Evolutionary conservation across 2,888 invertebrate species (phyloP).

Genomic region (Empis stercorea): DNA sequence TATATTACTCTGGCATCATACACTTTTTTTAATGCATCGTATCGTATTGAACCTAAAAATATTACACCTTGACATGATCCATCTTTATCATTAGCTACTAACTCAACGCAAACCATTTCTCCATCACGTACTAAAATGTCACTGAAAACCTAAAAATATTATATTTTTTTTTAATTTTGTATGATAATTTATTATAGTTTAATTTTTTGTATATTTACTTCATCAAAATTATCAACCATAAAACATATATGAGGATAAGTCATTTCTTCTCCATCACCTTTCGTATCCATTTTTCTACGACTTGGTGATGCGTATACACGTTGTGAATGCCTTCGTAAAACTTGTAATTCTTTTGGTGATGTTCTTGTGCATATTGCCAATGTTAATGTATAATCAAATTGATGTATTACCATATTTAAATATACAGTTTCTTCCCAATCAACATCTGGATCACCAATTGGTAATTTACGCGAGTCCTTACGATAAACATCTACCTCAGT

Average conservation of each 20-base stretch:
- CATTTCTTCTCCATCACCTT: constrained; percentile 96
- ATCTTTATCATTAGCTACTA: constrained; percentile 83
- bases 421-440: constrained; percentile 99
- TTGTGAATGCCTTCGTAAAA: constrained; percentile 80
- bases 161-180: not conserved
- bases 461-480: constrained; percentile 91
- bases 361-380: constrained; percentile 96
- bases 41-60: constrained; percentile 93
- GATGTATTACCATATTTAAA: constrained; percentile 93
- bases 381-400: constrained; percentile 95
- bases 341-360: constrained; percentile 94
- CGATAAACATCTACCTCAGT: constrained; percentile 95
- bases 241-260: constrained; percentile 99
- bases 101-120: constrained; percentile 97
- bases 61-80: constrained; percentile 82
- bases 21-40: constrained; percentile 92
- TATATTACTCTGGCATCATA: constrained; percentile 78
- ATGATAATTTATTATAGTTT: not conserved
- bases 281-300: constrained; percentile 91
- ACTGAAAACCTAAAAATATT: constrained; percentile 70
- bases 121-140: constrained; percentile 96
- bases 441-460: constrained; percentile 88
- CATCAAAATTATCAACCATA: constrained; percentile 98
- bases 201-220: constrained; percentile 43
- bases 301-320: constrained; percentile 97